Evolutionary conservation across 2,113 vertebrate genomes (phyloP), one percentile per base, ranked within the genome.

Genomic region (Amblyopsis rosae): DNA sequence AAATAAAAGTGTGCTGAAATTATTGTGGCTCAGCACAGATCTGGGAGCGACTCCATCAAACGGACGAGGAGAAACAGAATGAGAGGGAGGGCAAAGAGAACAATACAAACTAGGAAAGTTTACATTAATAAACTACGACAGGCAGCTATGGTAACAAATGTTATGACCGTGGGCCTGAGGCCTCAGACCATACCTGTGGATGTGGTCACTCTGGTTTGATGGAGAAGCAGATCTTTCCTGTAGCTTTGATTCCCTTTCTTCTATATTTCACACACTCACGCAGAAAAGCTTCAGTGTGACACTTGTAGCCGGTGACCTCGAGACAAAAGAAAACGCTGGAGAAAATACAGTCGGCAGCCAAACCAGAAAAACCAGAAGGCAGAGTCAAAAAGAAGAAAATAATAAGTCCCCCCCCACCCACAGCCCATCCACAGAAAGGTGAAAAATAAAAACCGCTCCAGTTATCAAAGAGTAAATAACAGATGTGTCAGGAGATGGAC

Each of bases 181-280:
- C 35, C 35, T 7, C 55, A 72, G 33, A 71, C 46, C 74, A 61
- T 93, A 93, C 91, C 92, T 92, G 86, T 72, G 76, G 82, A 72
- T 79, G 67, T 56, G 54, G 41, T 55, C 66, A 73, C 56, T 75
- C 61, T 65, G 61, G 62, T 67, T 71, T 11, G 49, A 63, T 69
- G 47, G 65, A 75, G 77, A 76, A 69, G 53, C 41, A 45, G 73
- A 19, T 60, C 76, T 64, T 66, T 87, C 64, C 77, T 81, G 76
- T 80, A 73, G 75, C 76, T 75, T 73, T 66, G 67, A 66, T 73
- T 35, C 67, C 72, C 60, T 82, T 15, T 45, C 32, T 8, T 26
- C 13, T 32, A 13, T 16, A 16, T 60, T 67, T 55, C 11, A 50
- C 62, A 65, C 77, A 65, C 67, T 65, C 71, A 76, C 26, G 26